Evolutionary conservation across 2,797 vertebrate species (phyloP).

Genomic region (Cetoscarus ocellatus): DNA sequence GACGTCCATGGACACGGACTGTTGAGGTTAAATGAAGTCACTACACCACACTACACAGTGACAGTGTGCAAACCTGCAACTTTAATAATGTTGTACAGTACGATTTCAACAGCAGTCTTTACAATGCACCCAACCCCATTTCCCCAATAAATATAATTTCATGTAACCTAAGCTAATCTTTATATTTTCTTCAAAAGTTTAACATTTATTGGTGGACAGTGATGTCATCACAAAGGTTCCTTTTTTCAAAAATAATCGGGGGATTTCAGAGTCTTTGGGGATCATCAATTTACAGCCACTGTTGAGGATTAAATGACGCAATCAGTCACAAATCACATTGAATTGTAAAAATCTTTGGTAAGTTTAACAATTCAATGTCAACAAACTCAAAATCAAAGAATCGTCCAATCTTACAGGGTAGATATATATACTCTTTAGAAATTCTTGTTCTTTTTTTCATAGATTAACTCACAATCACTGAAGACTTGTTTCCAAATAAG

Average conservation of each 20-base stretch:
- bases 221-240: conserved; percentile 58
- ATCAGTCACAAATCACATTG: conserved; percentile 59
- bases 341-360: conserved; percentile 64
- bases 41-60: conserved; percentile 26
- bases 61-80: conserved; percentile 83
- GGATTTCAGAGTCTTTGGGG: conserved; percentile 43
- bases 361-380: conserved; percentile 64
- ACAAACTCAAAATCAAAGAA: conserved; percentile 50
- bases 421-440: conserved; percentile 25
- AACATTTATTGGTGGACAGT: conserved; percentile 66
- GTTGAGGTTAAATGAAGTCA: conserved; percentile 18
- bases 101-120: conserved; percentile 78
- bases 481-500: conserved; percentile 49
- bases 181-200: conserved; percentile 56
- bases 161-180: conserved; percentile 69
- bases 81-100: conserved; percentile 83
- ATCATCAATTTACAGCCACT: conserved; percentile 65
- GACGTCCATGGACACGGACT: too few species aligned
- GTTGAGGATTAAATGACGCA: conserved; percentile 47
- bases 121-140: conserved; percentile 64
- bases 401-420: conserved; percentile 34
- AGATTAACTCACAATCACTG: conserved; percentile 30
- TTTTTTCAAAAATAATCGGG: conserved; percentile 37
- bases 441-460: conserved; percentile 14
- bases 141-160: conserved; percentile 76